A percentile compares a stretch with the other conserved stretches of the same genome.
Conservation (phyloP, 2,113 vertebrate genomes). For the Natator depressus region DNA sequence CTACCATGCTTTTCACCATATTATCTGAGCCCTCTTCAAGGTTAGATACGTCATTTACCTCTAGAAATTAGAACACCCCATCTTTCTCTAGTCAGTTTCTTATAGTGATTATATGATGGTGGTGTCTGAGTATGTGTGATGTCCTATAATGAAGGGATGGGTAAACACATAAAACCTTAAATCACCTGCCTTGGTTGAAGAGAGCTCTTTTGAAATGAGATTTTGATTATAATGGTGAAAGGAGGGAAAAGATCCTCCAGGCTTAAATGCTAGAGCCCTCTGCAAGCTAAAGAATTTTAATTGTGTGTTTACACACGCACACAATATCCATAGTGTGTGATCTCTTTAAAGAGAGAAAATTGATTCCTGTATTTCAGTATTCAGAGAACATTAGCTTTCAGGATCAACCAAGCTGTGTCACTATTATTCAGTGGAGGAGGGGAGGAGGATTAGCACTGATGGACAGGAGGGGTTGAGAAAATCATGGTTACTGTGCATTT, state of each 20-base stretch:
- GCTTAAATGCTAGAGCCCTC: neutral
- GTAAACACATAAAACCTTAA: neutral
- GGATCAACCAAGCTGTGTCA: neutral
- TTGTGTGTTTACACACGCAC: neutral
- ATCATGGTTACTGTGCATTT: neutral
- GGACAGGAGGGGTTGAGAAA: neutral
- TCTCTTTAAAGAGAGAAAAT: neutral
- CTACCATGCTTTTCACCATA: neutral
- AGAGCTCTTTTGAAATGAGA: neutral
- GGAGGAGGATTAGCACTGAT: neutral
- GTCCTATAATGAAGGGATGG: neutral
- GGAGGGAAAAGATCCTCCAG: neutral
- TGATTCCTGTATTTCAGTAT: neutral
- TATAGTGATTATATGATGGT: neutral
- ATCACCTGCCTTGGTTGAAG: neutral
- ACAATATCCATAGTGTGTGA: neutral
- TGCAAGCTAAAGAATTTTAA: neutral
- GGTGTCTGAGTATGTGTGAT: neutral
- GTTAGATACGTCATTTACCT: neutral
- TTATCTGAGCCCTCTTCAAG: constrained; percentile 1
- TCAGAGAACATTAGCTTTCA: rapidly evolving
- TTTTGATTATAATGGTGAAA: neutral
- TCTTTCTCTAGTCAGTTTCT: neutral
- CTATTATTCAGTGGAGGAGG: neutral
- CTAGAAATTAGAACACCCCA: neutral